Base-by-base conservation (phyloP, 2,888 invertebrate genomes). In the Cheilosia urbana region DNA sequence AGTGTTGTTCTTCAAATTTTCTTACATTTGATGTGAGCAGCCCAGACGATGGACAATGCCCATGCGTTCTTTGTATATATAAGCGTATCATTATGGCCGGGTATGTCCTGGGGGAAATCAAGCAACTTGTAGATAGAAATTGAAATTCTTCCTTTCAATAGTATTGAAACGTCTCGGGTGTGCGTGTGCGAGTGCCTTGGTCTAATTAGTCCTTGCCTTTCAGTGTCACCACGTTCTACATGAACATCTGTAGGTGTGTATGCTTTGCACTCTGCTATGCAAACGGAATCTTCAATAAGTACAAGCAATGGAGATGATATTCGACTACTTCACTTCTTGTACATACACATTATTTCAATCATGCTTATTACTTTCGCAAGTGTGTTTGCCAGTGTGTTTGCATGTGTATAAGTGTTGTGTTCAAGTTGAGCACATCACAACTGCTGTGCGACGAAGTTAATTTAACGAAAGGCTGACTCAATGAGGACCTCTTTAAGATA, bases 21-120 rank as follows among this genome's bases (percentile, higher is more conserved):
- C 17, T 7, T 75, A 27, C 13, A 21, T 37, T 73, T 34, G 40
- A 19, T 24, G 51, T 17, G 37, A 15, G 15, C 19, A 55, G 17
- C 6, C 34, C 49, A 40, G 65, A 40, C 21, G 65, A 34, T 47
- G 58, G 69, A 72, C 72, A 72, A 77, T 63, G 55, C 42, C 49
- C 68, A 55, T 71, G 3, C 21, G 62, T 65, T 11, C 47, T 55
- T n/a, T 49, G 49, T 68, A 47, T n/a, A 42, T 63, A 47, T 15
- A 42, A 58, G 57, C 55, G 55, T 62, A 72, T 78, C 66, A 63
- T 78, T 78, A 72, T 73, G 62, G 68, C 63, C 7, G 63, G 63
- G 72, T 68, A 76, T 45, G 45, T 68, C 83, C 83, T 83, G 55
- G 17, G 78, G 83, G 83, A 83, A 83, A 83, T 83, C 83, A 83